Conservation (phyloP, 2,113 vertebrate genomes). For the Rhynchomys soricoides region DNA sequence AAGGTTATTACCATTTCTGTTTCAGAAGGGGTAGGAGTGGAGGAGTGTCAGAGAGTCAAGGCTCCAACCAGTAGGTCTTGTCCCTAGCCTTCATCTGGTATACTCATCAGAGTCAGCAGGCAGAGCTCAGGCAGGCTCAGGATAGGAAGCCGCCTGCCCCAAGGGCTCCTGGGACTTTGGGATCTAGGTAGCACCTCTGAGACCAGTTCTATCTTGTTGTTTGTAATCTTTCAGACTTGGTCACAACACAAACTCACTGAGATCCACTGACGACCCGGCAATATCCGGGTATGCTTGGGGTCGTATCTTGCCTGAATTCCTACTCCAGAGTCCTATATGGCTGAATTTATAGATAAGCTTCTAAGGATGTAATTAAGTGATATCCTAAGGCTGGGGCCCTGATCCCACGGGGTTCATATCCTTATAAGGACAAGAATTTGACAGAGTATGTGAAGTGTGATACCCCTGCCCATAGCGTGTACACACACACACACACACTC, state of each 20-base stretch:
- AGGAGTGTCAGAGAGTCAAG: background rate
- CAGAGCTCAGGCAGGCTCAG: fast-evolving
- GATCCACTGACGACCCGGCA: background rate
- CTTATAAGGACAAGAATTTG: background rate
- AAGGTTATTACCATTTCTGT: background rate
- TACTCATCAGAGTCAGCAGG: background rate
- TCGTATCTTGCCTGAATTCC: background rate
- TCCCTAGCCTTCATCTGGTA: background rate
- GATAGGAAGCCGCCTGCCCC: background rate
- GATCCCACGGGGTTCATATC: background rate
- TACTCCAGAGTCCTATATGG: background rate
- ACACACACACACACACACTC: too few species aligned
- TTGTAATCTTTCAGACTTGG: background rate
- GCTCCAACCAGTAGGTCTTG: background rate
- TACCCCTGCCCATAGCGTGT: too few species aligned
- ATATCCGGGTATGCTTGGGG: background rate
- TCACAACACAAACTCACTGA: background rate
- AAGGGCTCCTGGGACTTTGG: background rate
- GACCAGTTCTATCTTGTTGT: background rate
- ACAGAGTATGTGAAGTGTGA: background rate
- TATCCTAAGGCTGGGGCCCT: background rate
- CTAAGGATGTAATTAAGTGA: background rate
- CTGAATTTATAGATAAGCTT: background rate
- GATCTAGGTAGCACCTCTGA: background rate
- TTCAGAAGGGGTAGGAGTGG: background rate